phyloP scores from a whole-genome alignment of 2,888 invertebrate genomes.

The Aspidiotus destructor region DNA sequence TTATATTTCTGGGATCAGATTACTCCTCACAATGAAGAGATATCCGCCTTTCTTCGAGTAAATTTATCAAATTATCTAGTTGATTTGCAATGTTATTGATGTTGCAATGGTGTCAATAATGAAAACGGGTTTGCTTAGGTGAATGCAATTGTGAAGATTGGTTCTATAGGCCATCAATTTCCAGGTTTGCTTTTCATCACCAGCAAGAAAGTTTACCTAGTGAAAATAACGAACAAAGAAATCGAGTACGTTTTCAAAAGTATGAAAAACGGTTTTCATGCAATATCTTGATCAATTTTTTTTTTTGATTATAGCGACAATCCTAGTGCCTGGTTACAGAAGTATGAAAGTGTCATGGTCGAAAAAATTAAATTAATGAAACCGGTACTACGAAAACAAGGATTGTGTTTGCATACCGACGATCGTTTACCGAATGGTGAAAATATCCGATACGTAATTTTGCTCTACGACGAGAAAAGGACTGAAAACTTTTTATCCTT shows the following conservation, averaged over 20 bases:
- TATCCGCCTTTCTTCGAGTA: conserved; percentile 17
- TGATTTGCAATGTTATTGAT: too few relatives aligned
- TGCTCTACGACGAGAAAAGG: conserved; percentile 19
- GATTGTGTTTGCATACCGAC: conserved; percentile 22
- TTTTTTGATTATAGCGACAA: conserved; percentile 12
- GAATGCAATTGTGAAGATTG: conserved; percentile 10
- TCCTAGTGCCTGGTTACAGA: conserved; percentile 19
- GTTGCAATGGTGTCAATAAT: neutral
- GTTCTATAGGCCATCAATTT: neutral
- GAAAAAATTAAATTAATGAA: conserved; percentile 27
- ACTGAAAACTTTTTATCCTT: conserved; percentile 25
- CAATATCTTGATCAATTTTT: neutral
- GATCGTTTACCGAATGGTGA: neutral
- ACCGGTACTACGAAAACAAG: conserved; percentile 26
- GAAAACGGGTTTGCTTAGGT: conserved; percentile 1
- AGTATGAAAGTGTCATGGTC: conserved; percentile 11
- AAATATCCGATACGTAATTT: conserved; percentile 4
- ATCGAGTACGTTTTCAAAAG: conserved; percentile 10
- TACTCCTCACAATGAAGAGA: conserved; percentile 14
- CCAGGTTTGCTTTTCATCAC: conserved; percentile 18
- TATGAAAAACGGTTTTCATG: neutral
- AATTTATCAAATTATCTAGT: neutral
- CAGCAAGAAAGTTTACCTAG: conserved; percentile 18
- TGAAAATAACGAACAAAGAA: conserved; percentile 22
- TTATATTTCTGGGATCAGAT: conserved; percentile 26